phyloP scores from a whole-genome alignment of 1,140 invertebrate species.

The Drosophila nigrodunni region DNA sequence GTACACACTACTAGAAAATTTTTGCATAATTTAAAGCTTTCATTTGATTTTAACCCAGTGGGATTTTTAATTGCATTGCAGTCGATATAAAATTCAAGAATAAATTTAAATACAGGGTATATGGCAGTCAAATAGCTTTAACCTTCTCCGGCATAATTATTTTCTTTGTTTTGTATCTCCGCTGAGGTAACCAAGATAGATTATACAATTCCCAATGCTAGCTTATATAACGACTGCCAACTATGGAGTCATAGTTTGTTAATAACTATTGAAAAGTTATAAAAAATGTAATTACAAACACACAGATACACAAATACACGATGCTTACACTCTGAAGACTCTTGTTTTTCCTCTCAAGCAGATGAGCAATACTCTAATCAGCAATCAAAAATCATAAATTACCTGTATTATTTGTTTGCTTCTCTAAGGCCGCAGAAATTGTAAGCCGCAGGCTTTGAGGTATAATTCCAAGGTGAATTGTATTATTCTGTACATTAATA shows the following conservation, averaged over 20 bases:
- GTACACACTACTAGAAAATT: too few species aligned
- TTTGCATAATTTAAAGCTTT: too few species aligned
- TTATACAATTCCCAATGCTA: constrained; percentile 29
- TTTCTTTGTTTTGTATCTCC: constrained; percentile 7
- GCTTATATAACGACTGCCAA: constrained; percentile 34
- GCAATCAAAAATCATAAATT: neutral
- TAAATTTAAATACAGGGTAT: constrained; percentile 3
- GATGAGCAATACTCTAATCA: too few species aligned
- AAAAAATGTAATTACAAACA: constrained; percentile 5
- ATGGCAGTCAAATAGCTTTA: neutral
- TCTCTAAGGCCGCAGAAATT: neutral
- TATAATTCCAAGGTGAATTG: neutral
- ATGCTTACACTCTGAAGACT: too few species aligned
- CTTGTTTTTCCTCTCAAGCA: too few species aligned
- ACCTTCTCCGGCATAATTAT: neutral
- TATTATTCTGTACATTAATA: neutral
- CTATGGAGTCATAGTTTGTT: constrained; percentile 32
- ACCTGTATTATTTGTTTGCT: neutral
- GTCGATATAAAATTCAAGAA: too few species aligned
- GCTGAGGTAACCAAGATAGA: constrained; percentile 22
- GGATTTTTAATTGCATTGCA: too few species aligned
- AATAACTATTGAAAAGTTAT: neutral
- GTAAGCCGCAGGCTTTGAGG: neutral
- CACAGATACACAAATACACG: neutral
- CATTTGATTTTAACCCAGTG: too few species aligned